These are phyloP conservation scores for Cryptocephalus primarius DNA, from an alignment of 2,888 invertebrate species.

Conservation along the genomic window DNA sequence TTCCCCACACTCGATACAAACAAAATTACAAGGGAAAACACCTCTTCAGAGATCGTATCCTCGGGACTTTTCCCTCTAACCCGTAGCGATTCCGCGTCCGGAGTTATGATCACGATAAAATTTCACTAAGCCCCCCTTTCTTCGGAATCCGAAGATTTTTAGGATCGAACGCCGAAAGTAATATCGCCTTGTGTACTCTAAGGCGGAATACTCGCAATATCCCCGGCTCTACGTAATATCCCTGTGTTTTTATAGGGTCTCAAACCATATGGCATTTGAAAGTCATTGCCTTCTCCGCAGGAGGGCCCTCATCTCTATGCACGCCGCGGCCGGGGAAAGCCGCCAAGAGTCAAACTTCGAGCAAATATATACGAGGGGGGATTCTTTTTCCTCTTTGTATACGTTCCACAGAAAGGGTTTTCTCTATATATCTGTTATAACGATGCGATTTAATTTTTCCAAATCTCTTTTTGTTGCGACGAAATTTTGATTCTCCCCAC, in stretches of 20 bases:
- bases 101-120: slow-evolving; percentile 9
- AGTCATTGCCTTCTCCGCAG: not conserved
- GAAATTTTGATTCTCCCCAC: too few species aligned
- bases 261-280: slow-evolving; percentile 21
- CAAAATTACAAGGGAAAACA: too few species aligned
- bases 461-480: too few species aligned
- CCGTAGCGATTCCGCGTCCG: not conserved
- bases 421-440: too few species aligned
- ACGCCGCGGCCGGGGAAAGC: not conserved
- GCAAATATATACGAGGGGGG: too few species aligned
- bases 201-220: slow-evolving; percentile 30
- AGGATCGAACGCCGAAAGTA: slow-evolving; percentile 28
- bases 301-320: not conserved
- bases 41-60: too few species aligned
- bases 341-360: too few species aligned
- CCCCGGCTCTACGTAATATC: slow-evolving; percentile 25
- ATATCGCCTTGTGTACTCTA: slow-evolving; percentile 30
- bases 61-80: too few species aligned
- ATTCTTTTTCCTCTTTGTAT: too few species aligned
- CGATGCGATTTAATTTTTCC: too few species aligned
- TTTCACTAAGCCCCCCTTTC: slow-evolving; percentile 14
- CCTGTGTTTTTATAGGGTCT: slow-evolving; percentile 27
- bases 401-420: too few species aligned
- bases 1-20: too few species aligned
- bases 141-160: slow-evolving; percentile 12